Evolutionary conservation across 2,888 invertebrate genomes (phyloP), one percentile per base, ranked within the genome.

Genomic region (Melipona beecheii): DNA sequence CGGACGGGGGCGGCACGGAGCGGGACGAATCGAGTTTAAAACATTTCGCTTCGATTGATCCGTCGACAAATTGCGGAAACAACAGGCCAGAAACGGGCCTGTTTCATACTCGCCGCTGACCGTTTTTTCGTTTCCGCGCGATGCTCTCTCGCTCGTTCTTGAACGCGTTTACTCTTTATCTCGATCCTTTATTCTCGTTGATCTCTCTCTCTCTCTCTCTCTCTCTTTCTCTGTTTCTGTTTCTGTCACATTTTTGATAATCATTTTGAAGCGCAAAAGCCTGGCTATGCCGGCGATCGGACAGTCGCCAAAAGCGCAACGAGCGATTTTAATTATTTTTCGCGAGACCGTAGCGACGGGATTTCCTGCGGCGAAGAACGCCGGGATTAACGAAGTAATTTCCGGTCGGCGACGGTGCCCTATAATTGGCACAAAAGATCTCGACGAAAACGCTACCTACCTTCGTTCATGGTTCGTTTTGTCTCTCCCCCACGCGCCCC

Each of bases 381-480:
- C 27, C 66, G 81, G 71, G 75, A 65, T 79, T 89, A 89, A 89
- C 89, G 88, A 89, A 89, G 89, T 84, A 87, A 89, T 89, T 89
- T 89, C 85, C 84, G 86, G 80, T 49, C 36, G 65, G 83, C 85
- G 83, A 73, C 83, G 73, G 62, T 66, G 43, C 66, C 21, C 82
- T 84, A 76, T 89, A 89, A 89, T 88, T 88, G 89, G 82, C 84
- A 79, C 75, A 81, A 87, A 89, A 89, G 84, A 84, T 81, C 76
- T 65, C 60, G 75, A 50, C 72, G 78, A 86, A 79, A 86, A 81
- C 58, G 79, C 85, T 85, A 73, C 31, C 31, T 43, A 43, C 65
- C 81, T 74, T 86, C 72, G 82, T 83, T 79, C 75, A 65, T 74
- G 68, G 70, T 54, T 43, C 78, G 77, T 83, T 81, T 85, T 78